Percentiles rank a stretch among this genome's conserved stretches.
Conservation (phyloP, 37 sponge, comb jelly and placozoan species). For the Bolinopsis microptera region DNA sequence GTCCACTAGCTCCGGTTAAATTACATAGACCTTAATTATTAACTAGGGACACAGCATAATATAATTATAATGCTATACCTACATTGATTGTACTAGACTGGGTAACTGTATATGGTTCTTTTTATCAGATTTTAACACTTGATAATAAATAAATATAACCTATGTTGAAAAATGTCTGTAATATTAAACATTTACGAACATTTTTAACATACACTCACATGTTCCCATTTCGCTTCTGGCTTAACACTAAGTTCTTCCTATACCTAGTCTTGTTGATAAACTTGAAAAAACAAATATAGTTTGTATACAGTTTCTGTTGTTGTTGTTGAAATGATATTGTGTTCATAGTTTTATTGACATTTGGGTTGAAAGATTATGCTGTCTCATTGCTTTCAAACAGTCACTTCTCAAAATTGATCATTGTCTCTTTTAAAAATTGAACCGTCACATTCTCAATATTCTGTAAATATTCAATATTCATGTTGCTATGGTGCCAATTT, state of each 20-base stretch:
- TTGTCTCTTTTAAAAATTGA: no score
- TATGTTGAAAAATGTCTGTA: no score
- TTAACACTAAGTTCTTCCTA: no score
- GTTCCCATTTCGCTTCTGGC: no score
- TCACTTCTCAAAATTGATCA: no score
- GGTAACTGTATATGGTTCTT: not conserved
- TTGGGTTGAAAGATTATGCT: not conserved
- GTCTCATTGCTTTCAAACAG: not conserved
- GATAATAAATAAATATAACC: no score
- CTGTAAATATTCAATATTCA: no score
- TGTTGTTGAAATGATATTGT: not conserved
- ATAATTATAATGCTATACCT: not conserved
- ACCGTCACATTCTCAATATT: no score
- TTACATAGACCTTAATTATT: not conserved
- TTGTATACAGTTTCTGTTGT: not conserved
- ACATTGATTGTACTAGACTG: not conserved
- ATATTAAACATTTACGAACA: no score
- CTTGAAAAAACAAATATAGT: not conserved
- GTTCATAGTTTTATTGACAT: not conserved
- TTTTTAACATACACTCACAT: no score
- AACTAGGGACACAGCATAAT: not conserved
- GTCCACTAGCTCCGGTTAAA: constrained; percentile 74
- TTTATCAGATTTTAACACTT: constrained; percentile 12
- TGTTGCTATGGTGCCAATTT: no score
- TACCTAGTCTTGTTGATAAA: no score